Conservation (phyloP, 2,888 invertebrate species). For the Agrenia bidenticulata region DNA sequence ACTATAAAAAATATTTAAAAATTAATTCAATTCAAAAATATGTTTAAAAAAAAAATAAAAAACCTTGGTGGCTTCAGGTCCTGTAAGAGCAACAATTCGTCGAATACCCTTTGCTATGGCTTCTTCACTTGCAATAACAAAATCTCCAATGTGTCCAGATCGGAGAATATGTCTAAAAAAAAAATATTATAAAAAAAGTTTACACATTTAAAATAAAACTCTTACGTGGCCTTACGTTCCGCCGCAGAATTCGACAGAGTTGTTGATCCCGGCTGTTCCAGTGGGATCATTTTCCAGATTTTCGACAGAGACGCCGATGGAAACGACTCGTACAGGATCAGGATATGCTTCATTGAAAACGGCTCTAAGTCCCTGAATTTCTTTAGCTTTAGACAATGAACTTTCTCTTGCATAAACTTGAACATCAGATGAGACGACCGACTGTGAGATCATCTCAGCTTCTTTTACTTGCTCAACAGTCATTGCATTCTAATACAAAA, state of each 20-base stretch:
- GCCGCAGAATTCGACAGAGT: slow-evolving; percentile 98
- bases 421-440: slow-evolving; percentile 73
- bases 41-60: slow-evolving; percentile 9
- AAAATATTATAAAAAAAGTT: no score
- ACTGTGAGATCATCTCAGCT: slow-evolving; percentile 76
- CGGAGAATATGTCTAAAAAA: slow-evolving; percentile 73
- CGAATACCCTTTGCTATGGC: slow-evolving; percentile 98
- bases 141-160: slow-evolving; percentile 90
- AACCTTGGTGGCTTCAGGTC: slow-evolving; percentile 78
- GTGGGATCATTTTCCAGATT: slow-evolving; percentile 83
- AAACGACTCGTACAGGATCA: slow-evolving; percentile 70
- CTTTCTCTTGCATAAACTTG: slow-evolving; percentile 86
- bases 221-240: slow-evolving; percentile 74
- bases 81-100: slow-evolving; percentile 94
- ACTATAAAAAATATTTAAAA: slow-evolving; percentile 59
- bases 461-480: slow-evolving; percentile 81
- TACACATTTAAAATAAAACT: slow-evolving; percentile 55
- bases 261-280: slow-evolving; percentile 72
- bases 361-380: slow-evolving; percentile 87
- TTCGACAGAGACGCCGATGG: slow-evolving; percentile 90
- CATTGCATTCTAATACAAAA: slow-evolving; percentile 69
- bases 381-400: slow-evolving; percentile 79
- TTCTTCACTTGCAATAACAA: slow-evolving; percentile 95
- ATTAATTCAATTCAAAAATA: neutral
- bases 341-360: slow-evolving; percentile 71